These are phyloP conservation scores for Electrona antarctica DNA, from an alignment of 2,113 vertebrate genomes.

Conservation along the genomic window DNA sequence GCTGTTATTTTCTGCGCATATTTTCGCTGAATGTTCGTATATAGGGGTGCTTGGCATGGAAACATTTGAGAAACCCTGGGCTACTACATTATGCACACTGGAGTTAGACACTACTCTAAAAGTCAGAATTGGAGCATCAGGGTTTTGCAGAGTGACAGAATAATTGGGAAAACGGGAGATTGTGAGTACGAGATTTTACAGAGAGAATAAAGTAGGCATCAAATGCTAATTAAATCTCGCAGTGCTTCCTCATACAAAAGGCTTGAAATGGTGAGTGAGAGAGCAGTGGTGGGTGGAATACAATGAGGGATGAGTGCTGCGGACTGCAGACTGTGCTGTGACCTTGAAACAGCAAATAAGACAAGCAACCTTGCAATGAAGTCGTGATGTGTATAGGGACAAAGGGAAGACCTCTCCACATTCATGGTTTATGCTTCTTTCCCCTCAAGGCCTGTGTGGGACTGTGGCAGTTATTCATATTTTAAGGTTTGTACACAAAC, in stretches of 20 bases:
- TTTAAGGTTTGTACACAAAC: neutral
- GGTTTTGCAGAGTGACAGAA: no score
- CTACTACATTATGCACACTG: no score
- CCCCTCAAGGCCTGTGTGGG: neutral
- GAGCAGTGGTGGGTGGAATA: neutral
- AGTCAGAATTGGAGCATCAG: no score
- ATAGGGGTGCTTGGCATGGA: no score
- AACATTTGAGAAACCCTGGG: no score
- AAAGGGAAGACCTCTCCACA: constrained; percentile 10
- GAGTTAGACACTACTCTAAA: no score
- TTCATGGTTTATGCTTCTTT: neutral
- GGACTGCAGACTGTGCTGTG: constrained; percentile 1
- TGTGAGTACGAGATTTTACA: no score
- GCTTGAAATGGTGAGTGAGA: constrained; percentile 1
- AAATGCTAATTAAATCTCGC: no score
- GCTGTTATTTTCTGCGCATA: no score
- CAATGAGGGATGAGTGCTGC: neutral
- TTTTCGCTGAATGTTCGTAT: no score
- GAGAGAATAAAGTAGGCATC: no score
- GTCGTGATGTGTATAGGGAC: neutral
- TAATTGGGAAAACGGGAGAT: no score
- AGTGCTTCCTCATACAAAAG: neutral
- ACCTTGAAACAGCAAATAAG: constrained; percentile 30
- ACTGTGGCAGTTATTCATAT: neutral
- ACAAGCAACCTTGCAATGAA: constrained; percentile 9